Conservation (phyloP, 2,888 invertebrate species). For the Tanypteryx hageni region DNA sequence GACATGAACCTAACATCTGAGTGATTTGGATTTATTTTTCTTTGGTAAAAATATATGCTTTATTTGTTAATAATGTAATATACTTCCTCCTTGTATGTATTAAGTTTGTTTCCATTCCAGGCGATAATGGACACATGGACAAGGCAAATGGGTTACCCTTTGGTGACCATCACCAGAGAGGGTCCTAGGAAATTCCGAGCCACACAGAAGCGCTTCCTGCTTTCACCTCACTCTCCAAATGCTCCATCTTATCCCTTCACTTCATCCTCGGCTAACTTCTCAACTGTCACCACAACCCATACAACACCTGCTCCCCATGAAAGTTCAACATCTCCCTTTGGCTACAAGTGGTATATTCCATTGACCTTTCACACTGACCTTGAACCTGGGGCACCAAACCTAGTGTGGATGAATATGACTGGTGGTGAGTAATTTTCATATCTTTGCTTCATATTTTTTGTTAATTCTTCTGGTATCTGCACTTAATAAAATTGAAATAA, state of each 20-base stretch:
- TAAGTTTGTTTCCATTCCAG: conserved; percentile 72
- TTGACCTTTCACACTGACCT: conserved; percentile 86
- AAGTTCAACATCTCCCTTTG: conserved; percentile 77
- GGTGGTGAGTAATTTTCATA: conserved; percentile 79
- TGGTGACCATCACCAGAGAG: conserved; percentile 82
- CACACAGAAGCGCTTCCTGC: conserved; percentile 75
- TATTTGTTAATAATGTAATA: conserved; percentile 19
- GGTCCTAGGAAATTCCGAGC: conserved; percentile 79
- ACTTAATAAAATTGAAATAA: too few species aligned
- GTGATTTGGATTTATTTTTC: neutral
- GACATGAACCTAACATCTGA: neutral
- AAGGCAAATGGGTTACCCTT: conserved; percentile 88
- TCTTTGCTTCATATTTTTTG: neutral
- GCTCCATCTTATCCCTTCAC: conserved; percentile 49
- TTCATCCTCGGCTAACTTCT: conserved; percentile 27
- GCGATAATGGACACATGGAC: conserved; percentile 89
- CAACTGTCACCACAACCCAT: neutral
- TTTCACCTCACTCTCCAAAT: conserved; percentile 40
- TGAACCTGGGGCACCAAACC: conserved; percentile 77
- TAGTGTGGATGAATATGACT: conserved; percentile 89
- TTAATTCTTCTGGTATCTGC: too few species aligned
- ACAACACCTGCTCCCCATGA: conserved; percentile 68
- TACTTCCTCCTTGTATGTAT: neutral
- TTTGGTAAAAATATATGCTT: neutral
- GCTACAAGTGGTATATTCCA: conserved; percentile 87